phyloP scores from a whole-genome alignment of 2,113 vertebrate genomes.

The Elgaria multicarinata region DNA sequence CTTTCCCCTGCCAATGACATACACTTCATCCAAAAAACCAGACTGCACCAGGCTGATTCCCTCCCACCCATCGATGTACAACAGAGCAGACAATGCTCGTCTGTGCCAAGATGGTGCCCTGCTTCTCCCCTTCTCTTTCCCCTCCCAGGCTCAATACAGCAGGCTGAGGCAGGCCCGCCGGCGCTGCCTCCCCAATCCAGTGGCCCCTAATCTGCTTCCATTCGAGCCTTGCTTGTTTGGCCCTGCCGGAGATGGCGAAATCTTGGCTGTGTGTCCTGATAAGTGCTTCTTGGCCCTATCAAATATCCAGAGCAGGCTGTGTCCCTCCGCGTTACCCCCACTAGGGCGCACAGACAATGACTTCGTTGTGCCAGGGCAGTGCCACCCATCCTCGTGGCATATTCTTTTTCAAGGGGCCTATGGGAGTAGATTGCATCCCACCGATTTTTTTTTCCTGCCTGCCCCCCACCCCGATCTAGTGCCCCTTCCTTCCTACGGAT shows the following conservation, averaged over 20 bases:
- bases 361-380: not conserved
- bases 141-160: not conserved
- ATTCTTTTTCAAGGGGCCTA: not conserved
- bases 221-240: not conserved
- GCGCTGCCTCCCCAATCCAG: not conserved
- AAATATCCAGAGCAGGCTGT: not conserved
- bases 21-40: not conserved
- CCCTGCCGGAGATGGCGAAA: not conserved
- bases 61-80: not conserved
- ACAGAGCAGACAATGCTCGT: slow-evolving; percentile 23
- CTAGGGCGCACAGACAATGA: not conserved
- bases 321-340: not conserved
- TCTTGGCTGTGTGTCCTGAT: not conserved
- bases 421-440: not conserved
- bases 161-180: not conserved
- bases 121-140: not conserved
- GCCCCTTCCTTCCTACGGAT: not conserved
- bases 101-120: slow-evolving; percentile 34
- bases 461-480: not conserved
- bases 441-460: too few species aligned
- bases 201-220: slow-evolving; percentile 7
- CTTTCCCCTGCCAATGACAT: not conserved
- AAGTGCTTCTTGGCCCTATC: too few species aligned
- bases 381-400: not conserved
- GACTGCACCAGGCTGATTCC: not conserved